Evolutionary conservation across 1,140 invertebrate genomes (phyloP).

Genomic region (Drosophila kurseongensis): DNA sequence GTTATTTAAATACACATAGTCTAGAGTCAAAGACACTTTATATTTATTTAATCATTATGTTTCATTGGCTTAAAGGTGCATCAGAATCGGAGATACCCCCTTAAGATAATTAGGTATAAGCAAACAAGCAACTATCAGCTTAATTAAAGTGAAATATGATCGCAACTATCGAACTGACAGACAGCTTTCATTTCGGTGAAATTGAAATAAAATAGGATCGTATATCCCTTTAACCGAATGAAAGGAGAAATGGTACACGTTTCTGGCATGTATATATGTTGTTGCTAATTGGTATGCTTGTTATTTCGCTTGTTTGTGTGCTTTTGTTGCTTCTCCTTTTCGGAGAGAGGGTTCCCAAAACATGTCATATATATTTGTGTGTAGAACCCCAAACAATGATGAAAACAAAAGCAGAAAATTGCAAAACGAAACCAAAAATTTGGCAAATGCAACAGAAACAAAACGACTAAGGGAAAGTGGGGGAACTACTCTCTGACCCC

Average conservation of each 20-base stretch:
- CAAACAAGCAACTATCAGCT: no score
- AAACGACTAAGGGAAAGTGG: neutral
- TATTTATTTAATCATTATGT: neutral
- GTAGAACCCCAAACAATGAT: slow-evolving; percentile 22
- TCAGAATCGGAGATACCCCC: neutral
- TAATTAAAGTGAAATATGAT: no score
- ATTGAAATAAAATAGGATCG: neutral
- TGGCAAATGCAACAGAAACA: slow-evolving; percentile 43
- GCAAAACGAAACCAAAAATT: slow-evolving; percentile 40
- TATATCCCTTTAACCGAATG: neutral
- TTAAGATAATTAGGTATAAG: no score
- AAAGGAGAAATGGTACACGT: neutral
- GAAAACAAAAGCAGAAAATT: slow-evolving; percentile 36
- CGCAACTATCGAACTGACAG: no score
- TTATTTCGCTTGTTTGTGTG: slow-evolving; percentile 27
- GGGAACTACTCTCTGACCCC: slow-evolving; percentile 11
- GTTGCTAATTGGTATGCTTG: slow-evolving; percentile 53
- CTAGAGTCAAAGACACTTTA: no score
- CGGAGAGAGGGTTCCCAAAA: slow-evolving; percentile 13
- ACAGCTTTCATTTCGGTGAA: neutral
- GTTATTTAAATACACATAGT: no score
- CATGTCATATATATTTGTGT: slow-evolving; percentile 40
- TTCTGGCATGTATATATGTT: slow-evolving; percentile 8
- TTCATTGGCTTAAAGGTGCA: neutral
- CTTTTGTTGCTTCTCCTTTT: slow-evolving; percentile 18